Evolutionary conservation across 2,888 invertebrate genomes (phyloP), one percentile per base, ranked within the genome.

Genomic region (Trilocha varians): DNA sequence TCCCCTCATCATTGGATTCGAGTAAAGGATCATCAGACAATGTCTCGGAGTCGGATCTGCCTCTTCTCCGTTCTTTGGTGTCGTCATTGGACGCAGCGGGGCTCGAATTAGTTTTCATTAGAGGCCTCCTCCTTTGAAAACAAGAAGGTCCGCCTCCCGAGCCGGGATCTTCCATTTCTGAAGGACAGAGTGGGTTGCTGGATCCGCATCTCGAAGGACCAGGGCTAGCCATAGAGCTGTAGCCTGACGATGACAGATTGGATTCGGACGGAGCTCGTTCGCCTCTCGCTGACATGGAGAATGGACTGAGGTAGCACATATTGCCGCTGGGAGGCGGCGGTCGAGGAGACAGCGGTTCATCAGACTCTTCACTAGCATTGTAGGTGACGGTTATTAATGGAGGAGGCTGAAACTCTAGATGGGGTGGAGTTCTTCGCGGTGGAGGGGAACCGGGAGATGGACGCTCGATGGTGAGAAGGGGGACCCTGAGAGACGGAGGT

Each of bases 211-310:
- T 83, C 1, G 93, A 93, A 3, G 93, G 92, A 1, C 93, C 93
- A 1, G 94, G 94, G 71, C 93, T 93, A 0, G 94, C 93, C 91
- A 94, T 93, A 2, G 93, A 94, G 50, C 93, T 93, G 68, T 94
- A 94, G 6, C 94, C 94, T 0, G 93, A 94, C 6, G 94, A 93
- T 49, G 93, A 93, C 34, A 94, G 80, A 70, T 94, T 94, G 2
- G 93, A 93, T 76, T 94, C 93, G 0, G 94, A 94, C 11, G 93
- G 92, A 2, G 91, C 92, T 52, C 93, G 87, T 59, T 93, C 92
- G 11, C 90, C 90, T 50, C 91, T 79, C 1, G 88, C 88, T 36
- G 90, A 89, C 88, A 92, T 91, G 1, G 92, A 90, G 67, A 93
- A 93, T 0, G 94, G 94, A 67, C 92, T 93, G 13, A 94, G 72